Evolutionary conservation across 2,888 invertebrate genomes (phyloP).

Genomic region (Gari tellinella): DNA sequence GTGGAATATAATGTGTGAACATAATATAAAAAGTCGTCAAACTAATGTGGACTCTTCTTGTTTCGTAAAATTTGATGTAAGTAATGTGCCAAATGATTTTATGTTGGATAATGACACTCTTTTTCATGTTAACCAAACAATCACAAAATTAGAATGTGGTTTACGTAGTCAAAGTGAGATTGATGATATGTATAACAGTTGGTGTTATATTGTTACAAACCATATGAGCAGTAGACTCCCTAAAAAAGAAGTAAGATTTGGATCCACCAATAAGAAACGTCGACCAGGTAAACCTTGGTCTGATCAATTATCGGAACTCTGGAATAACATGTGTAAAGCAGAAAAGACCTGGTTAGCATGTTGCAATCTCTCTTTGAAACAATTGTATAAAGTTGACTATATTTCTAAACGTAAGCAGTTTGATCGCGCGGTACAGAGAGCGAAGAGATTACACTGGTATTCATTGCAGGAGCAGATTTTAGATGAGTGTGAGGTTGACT

Average conservation of each 20-base stretch:
- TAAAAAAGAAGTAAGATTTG: background rate
- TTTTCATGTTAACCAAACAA: conserved; percentile 8
- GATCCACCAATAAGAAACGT: background rate
- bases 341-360: conserved; percentile 8
- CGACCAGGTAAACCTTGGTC: background rate
- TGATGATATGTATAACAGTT: conserved; percentile 3
- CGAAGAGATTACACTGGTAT: conserved; percentile 17
- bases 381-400: background rate
- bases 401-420: conserved; percentile 2
- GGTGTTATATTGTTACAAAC: conserved; percentile 11
- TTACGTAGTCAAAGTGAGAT: background rate
- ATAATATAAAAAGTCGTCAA: background rate
- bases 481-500: conserved; percentile 5
- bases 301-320: background rate
- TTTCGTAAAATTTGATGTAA: conserved; percentile 14
- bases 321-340: background rate
- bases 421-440: conserved; percentile 10
- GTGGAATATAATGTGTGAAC: conserved; percentile 7
- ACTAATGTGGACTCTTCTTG: too few species aligned
- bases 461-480: conserved; percentile 15
- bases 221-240: conserved; percentile 9
- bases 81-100: conserved; percentile 20
- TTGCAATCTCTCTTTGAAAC: background rate
- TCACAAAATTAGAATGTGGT: conserved; percentile 20
- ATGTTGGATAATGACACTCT: conserved; percentile 3